A percentile compares a stretch with the other conserved stretches of the same genome.
These are phyloP conservation scores for Hirtodrosophila cameraria DNA, from an alignment of 2,888 invertebrate genomes.

Conservation along the genomic window DNA sequence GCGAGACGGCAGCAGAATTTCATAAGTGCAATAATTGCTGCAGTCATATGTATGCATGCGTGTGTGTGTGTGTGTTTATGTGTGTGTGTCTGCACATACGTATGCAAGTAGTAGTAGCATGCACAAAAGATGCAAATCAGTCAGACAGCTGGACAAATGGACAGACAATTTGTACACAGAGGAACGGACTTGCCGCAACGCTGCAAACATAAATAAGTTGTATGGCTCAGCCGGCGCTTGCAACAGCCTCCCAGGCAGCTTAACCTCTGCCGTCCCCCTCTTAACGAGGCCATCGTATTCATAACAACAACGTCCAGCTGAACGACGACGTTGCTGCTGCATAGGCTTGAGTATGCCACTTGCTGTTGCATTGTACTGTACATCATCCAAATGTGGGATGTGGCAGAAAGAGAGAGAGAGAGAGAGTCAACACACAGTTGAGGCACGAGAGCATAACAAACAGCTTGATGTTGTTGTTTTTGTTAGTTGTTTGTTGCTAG, in stretches of 20 bases:
- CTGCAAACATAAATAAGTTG: constrained; percentile 73
- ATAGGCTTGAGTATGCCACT: constrained; percentile 38
- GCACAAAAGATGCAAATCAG: constrained; percentile 74
- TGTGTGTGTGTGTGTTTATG: constrained; percentile 5
- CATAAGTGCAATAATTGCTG: constrained; percentile 76
- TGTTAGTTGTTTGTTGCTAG: constrained; percentile 26
- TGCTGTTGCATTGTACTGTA: constrained; percentile 45
- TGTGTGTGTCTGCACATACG: constrained; percentile 11
- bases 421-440: constrained; percentile 33
- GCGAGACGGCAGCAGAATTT: constrained; percentile 49
- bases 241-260: constrained; percentile 39
- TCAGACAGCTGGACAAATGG: constrained; percentile 57
- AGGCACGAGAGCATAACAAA: constrained; percentile 62
- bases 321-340: constrained; percentile 17
- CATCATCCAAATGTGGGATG: constrained; percentile 43
- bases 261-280: constrained; percentile 15
- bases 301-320: constrained; percentile 45
- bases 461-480: constrained; percentile 59
- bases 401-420: too few relatives aligned
- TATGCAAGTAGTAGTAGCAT: constrained; percentile 41
- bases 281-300: constrained; percentile 56
- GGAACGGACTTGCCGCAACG: constrained; percentile 47
- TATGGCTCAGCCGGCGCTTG: constrained; percentile 56
- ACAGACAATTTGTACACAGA: constrained; percentile 34
- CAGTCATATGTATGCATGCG: constrained; percentile 25